Percentiles rank a stretch among this genome's conserved stretches.
These are phyloP conservation scores for Caerostris extrusa DNA, from an alignment of 1,140 invertebrate species.

Conservation along the genomic window DNA sequence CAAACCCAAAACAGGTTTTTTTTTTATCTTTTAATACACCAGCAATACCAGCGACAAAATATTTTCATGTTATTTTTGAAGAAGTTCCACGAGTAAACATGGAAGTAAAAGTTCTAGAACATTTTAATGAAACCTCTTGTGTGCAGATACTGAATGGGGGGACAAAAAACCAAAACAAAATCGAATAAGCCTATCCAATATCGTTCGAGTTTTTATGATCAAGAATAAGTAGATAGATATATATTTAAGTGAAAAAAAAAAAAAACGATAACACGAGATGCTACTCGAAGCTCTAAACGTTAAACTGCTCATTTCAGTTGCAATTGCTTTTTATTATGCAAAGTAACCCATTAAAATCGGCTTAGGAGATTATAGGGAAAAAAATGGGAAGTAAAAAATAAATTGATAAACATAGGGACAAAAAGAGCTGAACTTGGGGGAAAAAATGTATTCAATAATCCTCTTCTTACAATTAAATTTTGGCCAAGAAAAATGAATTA, in stretches of 20 bases:
- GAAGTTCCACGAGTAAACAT: background rate
- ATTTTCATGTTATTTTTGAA: background rate
- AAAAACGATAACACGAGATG: background rate
- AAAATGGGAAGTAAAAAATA: background rate
- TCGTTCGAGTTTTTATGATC: background rate
- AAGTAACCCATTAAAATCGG: constrained; percentile 19
- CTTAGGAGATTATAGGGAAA: background rate
- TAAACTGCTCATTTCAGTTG: background rate
- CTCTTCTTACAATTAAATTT: constrained; percentile 19
- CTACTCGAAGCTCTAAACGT: background rate
- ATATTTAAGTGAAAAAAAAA: background rate
- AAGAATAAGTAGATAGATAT: background rate
- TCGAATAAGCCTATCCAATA: background rate
- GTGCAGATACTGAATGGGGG: background rate
- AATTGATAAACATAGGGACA: background rate
- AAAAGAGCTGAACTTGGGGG: background rate
- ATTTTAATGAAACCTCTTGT: background rate
- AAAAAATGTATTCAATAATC: background rate
- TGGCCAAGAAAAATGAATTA: background rate
- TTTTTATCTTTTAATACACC: background rate
- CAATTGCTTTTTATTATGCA: constrained; percentile 11
- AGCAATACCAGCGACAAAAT: background rate
- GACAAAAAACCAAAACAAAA: background rate
- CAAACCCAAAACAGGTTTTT: background rate
- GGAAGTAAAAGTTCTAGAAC: background rate